Percentiles rank a stretch among this genome's conserved stretches.
Conservation (phyloP, 2,888 invertebrate genomes). For the Dioctria linearis region DNA sequence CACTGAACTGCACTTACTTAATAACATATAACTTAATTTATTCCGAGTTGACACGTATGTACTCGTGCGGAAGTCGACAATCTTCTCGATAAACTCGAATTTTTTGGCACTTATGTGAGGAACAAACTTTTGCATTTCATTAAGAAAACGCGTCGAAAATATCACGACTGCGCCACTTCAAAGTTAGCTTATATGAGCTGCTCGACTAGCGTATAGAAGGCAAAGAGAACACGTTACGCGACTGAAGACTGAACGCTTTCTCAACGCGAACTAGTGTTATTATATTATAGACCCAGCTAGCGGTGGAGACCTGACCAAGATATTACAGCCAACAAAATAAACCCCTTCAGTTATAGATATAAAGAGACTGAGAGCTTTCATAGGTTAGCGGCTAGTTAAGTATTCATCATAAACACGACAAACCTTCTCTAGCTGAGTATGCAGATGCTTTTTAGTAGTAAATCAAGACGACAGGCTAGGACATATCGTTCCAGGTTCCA, state of each 20-base stretch:
- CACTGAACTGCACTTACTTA: conserved; percentile 3
- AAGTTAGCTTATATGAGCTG: background rate
- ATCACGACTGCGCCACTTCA: conserved; percentile 27
- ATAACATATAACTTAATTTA: background rate
- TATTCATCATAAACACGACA: conserved; percentile 37
- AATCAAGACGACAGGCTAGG: background rate
- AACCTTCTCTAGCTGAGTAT: conserved; percentile 13
- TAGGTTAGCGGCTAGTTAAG: conserved; percentile 44
- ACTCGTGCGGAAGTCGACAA: background rate
- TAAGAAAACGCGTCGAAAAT: conserved; percentile 20
- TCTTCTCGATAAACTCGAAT: background rate
- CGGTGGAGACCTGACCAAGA: background rate
- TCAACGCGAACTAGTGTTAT: conserved; percentile 2
- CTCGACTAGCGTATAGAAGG: conserved; percentile 48
- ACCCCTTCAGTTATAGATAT: conserved; percentile 38
- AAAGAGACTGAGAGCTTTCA: conserved; percentile 46
- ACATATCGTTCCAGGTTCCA: conserved; percentile 16
- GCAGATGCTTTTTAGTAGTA: background rate
- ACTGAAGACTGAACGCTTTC: conserved; percentile 38
- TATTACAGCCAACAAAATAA: background rate
- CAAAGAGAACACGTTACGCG: conserved; percentile 28
- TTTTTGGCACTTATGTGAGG: conserved; percentile 38
- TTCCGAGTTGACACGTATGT: conserved; percentile 20
- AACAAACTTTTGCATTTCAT: conserved; percentile 27
- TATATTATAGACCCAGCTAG: background rate